A percentile compares a stretch with the other conserved stretches of the same genome.
Evolutionary conservation across 2,797 vertebrate genomes (phyloP).

Genomic region (Pogoniulus pusillus): DNA sequence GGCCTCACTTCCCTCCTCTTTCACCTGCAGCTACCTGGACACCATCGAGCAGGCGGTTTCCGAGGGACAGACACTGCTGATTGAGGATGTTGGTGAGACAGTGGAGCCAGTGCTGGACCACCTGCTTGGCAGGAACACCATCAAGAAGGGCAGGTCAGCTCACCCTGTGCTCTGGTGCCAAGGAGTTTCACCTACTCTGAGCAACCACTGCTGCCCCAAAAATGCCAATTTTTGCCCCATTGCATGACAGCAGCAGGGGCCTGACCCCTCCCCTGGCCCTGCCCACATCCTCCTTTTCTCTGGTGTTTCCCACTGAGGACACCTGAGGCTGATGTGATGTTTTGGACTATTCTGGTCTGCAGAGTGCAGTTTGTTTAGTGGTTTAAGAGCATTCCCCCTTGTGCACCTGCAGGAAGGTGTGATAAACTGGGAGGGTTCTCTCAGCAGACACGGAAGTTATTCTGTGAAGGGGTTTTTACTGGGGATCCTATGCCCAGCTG

Average conservation of each 20-base stretch:
- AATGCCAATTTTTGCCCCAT: not conserved
- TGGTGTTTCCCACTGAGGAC: not conserved
- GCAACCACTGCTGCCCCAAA: not conserved
- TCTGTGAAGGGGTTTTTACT: not conserved
- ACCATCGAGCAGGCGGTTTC: constrained; percentile 73
- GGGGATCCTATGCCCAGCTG: not conserved
- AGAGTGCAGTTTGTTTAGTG: not conserved
- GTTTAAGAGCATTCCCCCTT: not conserved
- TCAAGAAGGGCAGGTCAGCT: constrained; percentile 79
- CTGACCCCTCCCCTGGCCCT: not conserved
- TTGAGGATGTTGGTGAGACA: constrained; percentile 75
- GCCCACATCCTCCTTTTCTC: not conserved
- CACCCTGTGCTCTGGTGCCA: accelerated
- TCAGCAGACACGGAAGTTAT: not conserved
- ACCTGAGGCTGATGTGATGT: no score
- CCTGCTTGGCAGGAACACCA: constrained; percentile 78
- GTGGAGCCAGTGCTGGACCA: constrained; percentile 78
- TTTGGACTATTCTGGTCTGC: not conserved
- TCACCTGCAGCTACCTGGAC: constrained; percentile 72
- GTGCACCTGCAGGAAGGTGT: not conserved
- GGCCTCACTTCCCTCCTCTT: not conserved
- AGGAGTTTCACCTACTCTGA: not conserved
- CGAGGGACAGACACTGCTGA: constrained; percentile 70
- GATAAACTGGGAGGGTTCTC: not conserved
- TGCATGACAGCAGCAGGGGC: not conserved